These are phyloP conservation scores for Bagarius yarrelli DNA, from an alignment of 2,113 vertebrate genomes.

Conservation along the genomic window DNA sequence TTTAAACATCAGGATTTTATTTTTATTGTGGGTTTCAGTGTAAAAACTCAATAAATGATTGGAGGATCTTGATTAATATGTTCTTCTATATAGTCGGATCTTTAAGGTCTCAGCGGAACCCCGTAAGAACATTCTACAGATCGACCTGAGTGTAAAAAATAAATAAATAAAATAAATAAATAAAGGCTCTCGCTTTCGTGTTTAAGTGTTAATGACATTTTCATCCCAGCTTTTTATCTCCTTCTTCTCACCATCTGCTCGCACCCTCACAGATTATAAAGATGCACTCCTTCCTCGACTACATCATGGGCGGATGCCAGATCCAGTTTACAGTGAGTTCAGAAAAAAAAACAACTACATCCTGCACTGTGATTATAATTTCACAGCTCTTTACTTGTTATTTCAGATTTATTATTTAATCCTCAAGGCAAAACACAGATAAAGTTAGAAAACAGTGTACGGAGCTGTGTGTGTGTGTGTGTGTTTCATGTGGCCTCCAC, in stretches of 20 bases:
- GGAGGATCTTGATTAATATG: too few relatives aligned
- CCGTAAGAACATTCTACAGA: neutral
- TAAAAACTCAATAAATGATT: too few relatives aligned
- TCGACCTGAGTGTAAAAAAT: neutral
- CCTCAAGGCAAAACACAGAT: neutral
- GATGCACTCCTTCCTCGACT: constrained; percentile 99
- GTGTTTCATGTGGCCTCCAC: neutral
- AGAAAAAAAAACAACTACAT: neutral
- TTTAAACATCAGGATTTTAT: too few relatives aligned
- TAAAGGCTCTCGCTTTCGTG: neutral
- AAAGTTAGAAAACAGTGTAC: neutral
- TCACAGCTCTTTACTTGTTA: neutral
- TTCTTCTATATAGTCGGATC: too few relatives aligned
- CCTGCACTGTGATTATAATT: neutral
- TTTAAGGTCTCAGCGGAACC: too few relatives aligned
- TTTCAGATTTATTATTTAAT: neutral
- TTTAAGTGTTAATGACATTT: constrained; percentile 15
- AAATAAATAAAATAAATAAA: neutral
- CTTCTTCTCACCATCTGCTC: neutral
- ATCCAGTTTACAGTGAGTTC: constrained; percentile 97
- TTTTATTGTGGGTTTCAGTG: too few relatives aligned
- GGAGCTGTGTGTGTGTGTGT: neutral
- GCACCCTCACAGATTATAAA: constrained; percentile 85
- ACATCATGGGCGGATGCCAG: constrained; percentile 99
- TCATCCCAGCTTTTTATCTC: neutral